phyloP scores from a whole-genome alignment of 2,113 vertebrate species.

The Phyllostomus discolor region DNA sequence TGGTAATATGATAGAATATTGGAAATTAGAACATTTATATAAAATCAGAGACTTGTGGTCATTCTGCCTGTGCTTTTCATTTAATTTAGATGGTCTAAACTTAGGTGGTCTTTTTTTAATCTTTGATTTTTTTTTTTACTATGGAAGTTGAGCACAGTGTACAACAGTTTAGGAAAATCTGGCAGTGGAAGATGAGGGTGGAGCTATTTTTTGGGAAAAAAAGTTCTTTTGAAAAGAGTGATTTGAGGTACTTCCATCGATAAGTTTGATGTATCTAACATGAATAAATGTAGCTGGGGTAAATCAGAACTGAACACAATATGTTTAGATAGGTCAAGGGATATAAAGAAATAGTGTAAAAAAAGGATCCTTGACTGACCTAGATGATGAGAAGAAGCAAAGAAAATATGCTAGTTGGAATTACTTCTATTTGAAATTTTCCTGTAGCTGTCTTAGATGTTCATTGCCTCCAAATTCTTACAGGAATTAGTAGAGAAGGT shows the following conservation, averaged over 20 bases:
- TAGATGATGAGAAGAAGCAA: not conserved
- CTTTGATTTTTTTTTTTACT: not conserved
- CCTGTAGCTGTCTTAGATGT: not conserved
- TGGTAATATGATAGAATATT: not conserved
- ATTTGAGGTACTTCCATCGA: not conserved
- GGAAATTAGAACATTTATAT: not conserved
- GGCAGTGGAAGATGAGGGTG: not conserved
- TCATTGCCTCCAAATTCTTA: not conserved
- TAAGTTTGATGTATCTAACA: not conserved
- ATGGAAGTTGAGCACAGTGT: not conserved
- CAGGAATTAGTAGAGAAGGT: not conserved
- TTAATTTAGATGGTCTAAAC: not conserved
- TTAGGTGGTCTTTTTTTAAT: not conserved
- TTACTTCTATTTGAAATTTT: not conserved
- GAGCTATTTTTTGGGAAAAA: not conserved
- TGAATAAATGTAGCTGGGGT: not conserved
- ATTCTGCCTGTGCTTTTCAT: not conserved
- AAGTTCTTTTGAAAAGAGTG: not conserved
- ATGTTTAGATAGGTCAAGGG: not conserved
- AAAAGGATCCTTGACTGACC: not conserved
- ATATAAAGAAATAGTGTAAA: not conserved
- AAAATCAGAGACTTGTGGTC: not conserved
- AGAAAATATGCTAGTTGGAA: not conserved
- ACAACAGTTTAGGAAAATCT: not conserved
- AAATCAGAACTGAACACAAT: not conserved